phyloP scores from a whole-genome alignment of 2,888 invertebrate genomes.

The Drosophila macrospina region DNA sequence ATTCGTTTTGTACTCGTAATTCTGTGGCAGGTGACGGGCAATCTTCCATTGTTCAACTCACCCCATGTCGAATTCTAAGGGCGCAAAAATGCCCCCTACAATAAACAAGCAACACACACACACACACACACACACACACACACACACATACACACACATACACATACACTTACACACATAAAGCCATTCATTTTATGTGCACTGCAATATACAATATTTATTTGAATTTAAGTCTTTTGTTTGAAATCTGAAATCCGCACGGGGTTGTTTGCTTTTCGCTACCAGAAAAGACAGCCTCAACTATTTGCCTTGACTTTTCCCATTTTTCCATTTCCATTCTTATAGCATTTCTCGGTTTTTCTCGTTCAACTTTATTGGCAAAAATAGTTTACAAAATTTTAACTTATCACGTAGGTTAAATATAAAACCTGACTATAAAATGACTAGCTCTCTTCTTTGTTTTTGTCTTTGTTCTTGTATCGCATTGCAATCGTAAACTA shows the following conservation, averaged over 20 bases:
- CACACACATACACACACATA: constrained; percentile 27
- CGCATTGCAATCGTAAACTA: constrained; percentile 68
- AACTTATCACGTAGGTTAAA: constrained; percentile 63
- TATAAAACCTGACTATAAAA: constrained; percentile 59
- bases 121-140: constrained; percentile 19
- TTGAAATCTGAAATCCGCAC: constrained; percentile 79
- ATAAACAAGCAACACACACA: constrained; percentile 70
- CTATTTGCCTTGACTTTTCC: constrained; percentile 62
- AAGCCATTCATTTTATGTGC: constrained; percentile 73
- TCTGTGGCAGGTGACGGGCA: constrained; percentile 86
- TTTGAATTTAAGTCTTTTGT: constrained; percentile 82
- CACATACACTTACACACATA: constrained; percentile 26
- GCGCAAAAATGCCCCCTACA: constrained; percentile 79
- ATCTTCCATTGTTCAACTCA: constrained; percentile 85
- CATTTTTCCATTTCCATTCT: constrained; percentile 13
- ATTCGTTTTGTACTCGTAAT: constrained; percentile 75
- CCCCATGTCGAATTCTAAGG: constrained; percentile 84
- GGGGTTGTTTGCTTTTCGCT: constrained; percentile 78
- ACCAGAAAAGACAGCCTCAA: constrained; percentile 39
- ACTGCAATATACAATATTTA: constrained; percentile 82
- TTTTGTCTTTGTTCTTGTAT: constrained; percentile 43
- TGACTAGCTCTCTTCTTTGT: constrained; percentile 69
- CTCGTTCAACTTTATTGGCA: constrained; percentile 74
- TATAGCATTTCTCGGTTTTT: constrained; percentile 40
- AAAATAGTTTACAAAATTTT: constrained; percentile 70